Evolutionary conservation across 1,140 invertebrate genomes (phyloP).

Genomic region (Hormaphis cornu): DNA sequence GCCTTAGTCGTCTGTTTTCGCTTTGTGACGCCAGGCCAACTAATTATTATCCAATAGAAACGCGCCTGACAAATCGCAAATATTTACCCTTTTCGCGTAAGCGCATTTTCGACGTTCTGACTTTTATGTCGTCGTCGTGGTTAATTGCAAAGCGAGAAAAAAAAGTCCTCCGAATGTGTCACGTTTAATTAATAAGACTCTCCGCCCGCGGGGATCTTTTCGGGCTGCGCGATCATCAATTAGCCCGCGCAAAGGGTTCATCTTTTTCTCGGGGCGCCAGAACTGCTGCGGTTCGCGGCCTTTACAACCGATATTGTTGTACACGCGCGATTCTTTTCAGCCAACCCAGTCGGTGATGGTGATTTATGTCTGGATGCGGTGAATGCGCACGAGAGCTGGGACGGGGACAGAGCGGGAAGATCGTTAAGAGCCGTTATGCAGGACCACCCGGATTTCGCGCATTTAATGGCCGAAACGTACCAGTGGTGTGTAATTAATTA

Average conservation of each 20-base stretch:
- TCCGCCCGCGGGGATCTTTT: background rate
- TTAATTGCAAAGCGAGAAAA: slow-evolving; percentile 7
- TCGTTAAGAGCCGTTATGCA: slow-evolving; percentile 7
- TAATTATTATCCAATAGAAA: background rate
- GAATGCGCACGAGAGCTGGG: background rate
- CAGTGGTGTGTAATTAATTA: slow-evolving; percentile 23
- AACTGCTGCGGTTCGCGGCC: background rate
- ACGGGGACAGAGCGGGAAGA: background rate
- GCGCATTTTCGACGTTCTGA: background rate
- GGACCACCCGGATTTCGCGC: slow-evolving; percentile 19
- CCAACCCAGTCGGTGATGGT: slow-evolving; percentile 4
- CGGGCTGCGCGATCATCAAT: slow-evolving; percentile 3
- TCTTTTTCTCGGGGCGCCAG: slow-evolving; percentile 27
- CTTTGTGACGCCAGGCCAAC: too few species aligned
- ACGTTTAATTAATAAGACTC: slow-evolving; percentile 28
- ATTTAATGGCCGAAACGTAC: slow-evolving; percentile 26
- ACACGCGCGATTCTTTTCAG: slow-evolving; percentile 30
- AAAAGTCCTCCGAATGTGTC: slow-evolving; percentile 5
- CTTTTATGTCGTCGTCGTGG: slow-evolving; percentile 8
- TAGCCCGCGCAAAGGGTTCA: slow-evolving; percentile 27
- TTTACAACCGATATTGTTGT: too few species aligned
- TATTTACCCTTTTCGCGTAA: background rate
- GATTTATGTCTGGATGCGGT: slow-evolving; percentile 20
- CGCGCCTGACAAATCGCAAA: background rate
- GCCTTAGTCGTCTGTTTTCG: too few species aligned